phyloP scores from a whole-genome alignment of 2,113 vertebrate species.

The Tupaia chinensis region DNA sequence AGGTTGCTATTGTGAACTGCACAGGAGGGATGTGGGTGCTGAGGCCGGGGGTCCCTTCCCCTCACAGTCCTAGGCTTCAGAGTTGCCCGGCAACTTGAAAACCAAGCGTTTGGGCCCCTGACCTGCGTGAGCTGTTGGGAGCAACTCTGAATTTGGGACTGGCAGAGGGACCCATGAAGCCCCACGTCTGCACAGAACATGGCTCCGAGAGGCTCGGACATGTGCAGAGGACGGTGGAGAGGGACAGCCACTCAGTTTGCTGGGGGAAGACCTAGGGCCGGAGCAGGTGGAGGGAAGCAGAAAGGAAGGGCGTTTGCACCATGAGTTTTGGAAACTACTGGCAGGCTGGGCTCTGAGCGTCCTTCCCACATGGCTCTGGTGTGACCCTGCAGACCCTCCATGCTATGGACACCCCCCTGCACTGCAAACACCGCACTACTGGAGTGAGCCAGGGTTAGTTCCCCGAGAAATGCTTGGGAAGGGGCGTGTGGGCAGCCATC shows the following conservation, averaged over 20 bases:
- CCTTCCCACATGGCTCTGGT: background rate
- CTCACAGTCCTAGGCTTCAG: too few species aligned
- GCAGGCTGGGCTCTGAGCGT: rapidly evolving
- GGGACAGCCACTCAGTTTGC: too few species aligned
- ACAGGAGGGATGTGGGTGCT: background rate
- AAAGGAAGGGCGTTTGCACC: rapidly evolving
- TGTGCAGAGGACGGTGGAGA: rapidly evolving
- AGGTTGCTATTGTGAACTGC: rapidly evolving
- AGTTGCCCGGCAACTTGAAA: background rate
- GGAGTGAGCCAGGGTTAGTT: background rate
- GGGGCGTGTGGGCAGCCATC: rapidly evolving
- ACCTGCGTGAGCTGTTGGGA: rapidly evolving
- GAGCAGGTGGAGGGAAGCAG: background rate
- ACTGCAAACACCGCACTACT: background rate
- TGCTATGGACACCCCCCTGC: rapidly evolving
- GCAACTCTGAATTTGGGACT: background rate
- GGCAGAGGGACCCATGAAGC: background rate
- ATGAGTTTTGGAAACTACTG: background rate
- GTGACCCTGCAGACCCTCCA: rapidly evolving
- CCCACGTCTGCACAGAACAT: background rate
- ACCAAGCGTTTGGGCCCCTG: background rate
- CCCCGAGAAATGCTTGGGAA: too few species aligned
- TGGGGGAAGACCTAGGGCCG: background rate
- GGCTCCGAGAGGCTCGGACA: rapidly evolving
- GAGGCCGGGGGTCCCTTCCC: too few species aligned